These are phyloP conservation scores for Sylvietta virens DNA, from an alignment of 2,113 vertebrate species.

Conservation along the genomic window DNA sequence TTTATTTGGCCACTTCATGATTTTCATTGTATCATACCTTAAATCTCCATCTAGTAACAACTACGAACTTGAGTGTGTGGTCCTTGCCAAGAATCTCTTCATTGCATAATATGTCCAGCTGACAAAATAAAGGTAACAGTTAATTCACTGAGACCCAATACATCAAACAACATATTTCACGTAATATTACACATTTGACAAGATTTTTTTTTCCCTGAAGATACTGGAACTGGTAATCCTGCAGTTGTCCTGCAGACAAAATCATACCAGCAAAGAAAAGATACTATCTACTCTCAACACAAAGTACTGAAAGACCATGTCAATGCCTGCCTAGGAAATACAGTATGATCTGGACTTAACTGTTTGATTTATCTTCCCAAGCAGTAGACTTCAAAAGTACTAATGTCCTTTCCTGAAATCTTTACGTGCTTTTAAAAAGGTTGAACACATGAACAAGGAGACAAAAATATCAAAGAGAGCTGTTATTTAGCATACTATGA, in stretches of 20 bases:
- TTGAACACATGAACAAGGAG: neutral
- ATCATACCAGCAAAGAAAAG: neutral
- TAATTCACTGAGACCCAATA: neutral
- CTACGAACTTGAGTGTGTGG: slow-evolving; percentile 98
- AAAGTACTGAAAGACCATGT: neutral
- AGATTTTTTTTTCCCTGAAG: neutral
- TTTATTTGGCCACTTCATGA: neutral
- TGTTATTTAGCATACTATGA: neutral
- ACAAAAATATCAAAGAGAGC: neutral
- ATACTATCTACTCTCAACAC: neutral
- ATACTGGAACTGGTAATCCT: neutral
- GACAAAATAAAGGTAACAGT: slow-evolving; percentile 20
- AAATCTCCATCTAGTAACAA: slow-evolving; percentile 99
- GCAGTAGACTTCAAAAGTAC: neutral
- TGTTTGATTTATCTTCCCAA: neutral
- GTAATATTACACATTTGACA: neutral
- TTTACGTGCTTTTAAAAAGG: neutral
- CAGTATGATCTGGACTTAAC: neutral
- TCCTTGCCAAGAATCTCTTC: slow-evolving; percentile 99
- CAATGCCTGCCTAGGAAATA: neutral
- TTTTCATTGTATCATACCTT: slow-evolving; percentile 76
- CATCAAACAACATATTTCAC: neutral
- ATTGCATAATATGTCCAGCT: slow-evolving; percentile 99
- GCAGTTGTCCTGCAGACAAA: neutral
- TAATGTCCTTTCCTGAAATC: neutral